A percentile compares a stretch with the other conserved stretches of the same genome.
Evolutionary conservation across 23 tunicate species (phyloP).

Genomic region (Clavelina lepadiformis): DNA sequence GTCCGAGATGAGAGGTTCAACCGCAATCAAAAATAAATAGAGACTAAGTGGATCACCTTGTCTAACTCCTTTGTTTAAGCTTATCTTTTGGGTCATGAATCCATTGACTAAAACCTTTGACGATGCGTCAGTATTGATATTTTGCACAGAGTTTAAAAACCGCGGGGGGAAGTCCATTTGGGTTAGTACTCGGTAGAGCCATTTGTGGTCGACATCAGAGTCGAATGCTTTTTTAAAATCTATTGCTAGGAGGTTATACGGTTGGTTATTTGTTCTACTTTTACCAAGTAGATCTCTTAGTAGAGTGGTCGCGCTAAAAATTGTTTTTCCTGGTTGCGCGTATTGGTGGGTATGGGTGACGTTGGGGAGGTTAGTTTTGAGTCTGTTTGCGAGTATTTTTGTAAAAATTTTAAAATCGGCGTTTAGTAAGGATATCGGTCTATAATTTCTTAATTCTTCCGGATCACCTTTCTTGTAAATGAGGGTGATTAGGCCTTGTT

Average conservation of each 20-base stretch:
- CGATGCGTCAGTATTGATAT: background rate
- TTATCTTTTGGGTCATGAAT: background rate
- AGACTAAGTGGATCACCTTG: slow-evolving; percentile 7
- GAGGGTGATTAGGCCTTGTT: background rate
- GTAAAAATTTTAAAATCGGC: slow-evolving; percentile 11
- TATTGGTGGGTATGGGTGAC: slow-evolving; percentile 4
- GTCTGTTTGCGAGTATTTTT: background rate
- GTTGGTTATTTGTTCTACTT: no score
- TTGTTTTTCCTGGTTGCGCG: slow-evolving; percentile 11
- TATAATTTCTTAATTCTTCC: slow-evolving; percentile 12
- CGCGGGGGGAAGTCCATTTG: slow-evolving; percentile 5
- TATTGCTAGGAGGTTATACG: slow-evolving; percentile 9
- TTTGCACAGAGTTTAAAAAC: background rate
- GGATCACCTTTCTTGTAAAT: background rate
- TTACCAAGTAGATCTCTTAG: slow-evolving; percentile 22
- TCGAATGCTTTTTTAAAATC: slow-evolving; percentile 38
- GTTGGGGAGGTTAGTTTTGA: background rate
- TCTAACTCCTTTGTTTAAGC: background rate
- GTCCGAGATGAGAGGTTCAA: background rate
- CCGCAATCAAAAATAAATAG: slow-evolving; percentile 1
- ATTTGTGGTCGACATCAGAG: slow-evolving; percentile 1
- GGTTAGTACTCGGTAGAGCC: slow-evolving; percentile 8
- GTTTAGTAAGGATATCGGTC: slow-evolving; percentile 24
- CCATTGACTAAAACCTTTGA: slow-evolving; percentile 13
- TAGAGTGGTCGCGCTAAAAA: background rate